These are phyloP conservation scores for Pinna nobilis DNA, from an alignment of 1,140 invertebrate genomes.

Conservation along the genomic window DNA sequence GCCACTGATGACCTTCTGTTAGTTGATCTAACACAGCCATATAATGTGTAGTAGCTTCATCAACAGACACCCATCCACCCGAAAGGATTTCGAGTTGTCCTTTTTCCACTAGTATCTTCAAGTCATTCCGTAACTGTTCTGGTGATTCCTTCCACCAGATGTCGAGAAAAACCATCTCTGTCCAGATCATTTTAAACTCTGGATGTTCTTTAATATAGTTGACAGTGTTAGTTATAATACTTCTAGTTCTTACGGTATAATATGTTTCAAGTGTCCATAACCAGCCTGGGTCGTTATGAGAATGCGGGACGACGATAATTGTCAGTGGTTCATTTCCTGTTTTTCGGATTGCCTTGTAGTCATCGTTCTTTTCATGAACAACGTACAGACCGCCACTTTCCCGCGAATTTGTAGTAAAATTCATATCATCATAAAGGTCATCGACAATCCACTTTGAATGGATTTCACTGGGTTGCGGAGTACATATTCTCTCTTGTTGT, in stretches of 20 bases:
- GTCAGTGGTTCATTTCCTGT: conserved; percentile 80
- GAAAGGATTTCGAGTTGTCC: conserved; percentile 95
- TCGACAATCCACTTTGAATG: conserved; percentile 31
- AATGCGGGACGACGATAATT: conserved; percentile 97
- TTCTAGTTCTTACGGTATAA: conserved; percentile 89
- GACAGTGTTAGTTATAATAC: conserved; percentile 95
- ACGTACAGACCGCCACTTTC: conserved; percentile 29
- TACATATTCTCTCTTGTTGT: too few relatives aligned
- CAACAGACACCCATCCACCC: conserved; percentile 99
- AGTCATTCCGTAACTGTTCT: conserved; percentile 80
- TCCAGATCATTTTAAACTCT: conserved; percentile 96
- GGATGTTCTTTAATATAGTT: conserved; percentile 86
- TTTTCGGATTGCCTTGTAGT: neutral
- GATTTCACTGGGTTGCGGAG: neutral
- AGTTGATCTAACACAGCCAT: conserved; percentile 96
- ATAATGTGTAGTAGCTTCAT: conserved; percentile 95
- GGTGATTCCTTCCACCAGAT: conserved; percentile 92
- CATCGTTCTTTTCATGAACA: conserved; percentile 37
- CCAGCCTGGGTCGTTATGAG: conserved; percentile 99
- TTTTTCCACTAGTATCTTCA: conserved; percentile 81
- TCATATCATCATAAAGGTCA: conserved; percentile 34
- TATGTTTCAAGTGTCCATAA: conserved; percentile 97
- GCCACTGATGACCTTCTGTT: conserved; percentile 95
- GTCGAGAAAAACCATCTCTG: conserved; percentile 94
- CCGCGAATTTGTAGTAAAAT: conserved; percentile 24